Percentiles rank a stretch among this genome's conserved stretches.
These are phyloP conservation scores for Marmota flaviventris DNA, from an alignment of 2,113 vertebrate genomes.

Conservation along the genomic window DNA sequence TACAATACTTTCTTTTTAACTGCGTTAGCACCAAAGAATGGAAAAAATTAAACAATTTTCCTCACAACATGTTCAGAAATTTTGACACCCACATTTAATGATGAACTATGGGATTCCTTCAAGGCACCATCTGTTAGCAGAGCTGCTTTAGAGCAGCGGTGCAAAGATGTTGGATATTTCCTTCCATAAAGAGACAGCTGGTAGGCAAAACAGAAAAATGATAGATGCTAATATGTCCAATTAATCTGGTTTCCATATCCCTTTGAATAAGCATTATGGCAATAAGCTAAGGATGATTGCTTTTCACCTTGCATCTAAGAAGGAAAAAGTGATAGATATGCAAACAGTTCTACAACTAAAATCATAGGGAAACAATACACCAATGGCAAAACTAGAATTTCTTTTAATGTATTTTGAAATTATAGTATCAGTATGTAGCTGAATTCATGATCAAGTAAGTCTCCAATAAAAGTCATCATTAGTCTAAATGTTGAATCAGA, in stretches of 20 bases:
- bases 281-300: conserved; percentile 70
- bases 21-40: conserved; percentile 59
- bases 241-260: conserved; percentile 57
- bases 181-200: conserved; percentile 69
- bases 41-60: conserved; percentile 65
- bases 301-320: conserved; percentile 67
- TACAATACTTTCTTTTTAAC: neutral
- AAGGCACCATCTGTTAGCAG: conserved; percentile 73
- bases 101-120: conserved; percentile 75
- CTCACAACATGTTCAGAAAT: conserved; percentile 68
- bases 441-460: conserved; percentile 4
- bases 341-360: conserved; percentile 47
- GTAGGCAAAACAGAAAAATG: conserved; percentile 58
- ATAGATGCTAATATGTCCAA: conserved; percentile 62
- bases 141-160: neutral
- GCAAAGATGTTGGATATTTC: conserved; percentile 61
- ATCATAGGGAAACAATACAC: neutral
- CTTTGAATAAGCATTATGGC: conserved; percentile 44
- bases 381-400: neutral
- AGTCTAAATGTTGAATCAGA: conserved; percentile 43
- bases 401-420: conserved; percentile 38
- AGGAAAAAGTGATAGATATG: neutral
- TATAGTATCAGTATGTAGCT: conserved; percentile 33
- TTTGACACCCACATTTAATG: conserved; percentile 71
- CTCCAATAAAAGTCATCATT: neutral